phyloP scores from a whole-genome alignment of 2,888 invertebrate species.

The Aleiodes testaceus region DNA sequence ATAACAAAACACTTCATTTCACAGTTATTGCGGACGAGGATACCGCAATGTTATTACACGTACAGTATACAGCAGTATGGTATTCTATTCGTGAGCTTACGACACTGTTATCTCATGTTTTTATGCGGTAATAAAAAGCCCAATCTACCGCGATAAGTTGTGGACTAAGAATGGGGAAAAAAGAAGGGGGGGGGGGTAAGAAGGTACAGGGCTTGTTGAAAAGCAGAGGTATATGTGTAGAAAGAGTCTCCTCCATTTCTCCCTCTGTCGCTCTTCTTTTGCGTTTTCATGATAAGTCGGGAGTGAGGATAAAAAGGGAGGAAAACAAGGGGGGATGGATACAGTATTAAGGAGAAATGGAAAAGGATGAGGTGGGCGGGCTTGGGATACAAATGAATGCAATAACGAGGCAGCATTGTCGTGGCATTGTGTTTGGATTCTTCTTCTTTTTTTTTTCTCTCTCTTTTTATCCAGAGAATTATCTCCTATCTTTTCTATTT shows the following conservation, averaged over 20 bases:
- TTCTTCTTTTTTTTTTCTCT: slow-evolving; percentile 33
- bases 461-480: slow-evolving; percentile 54
- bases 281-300: too few species aligned
- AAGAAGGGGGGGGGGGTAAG: slow-evolving; percentile 8
- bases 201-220: slow-evolving; percentile 30
- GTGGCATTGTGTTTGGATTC: slow-evolving; percentile 43
- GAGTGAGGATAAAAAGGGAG: too few species aligned
- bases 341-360: slow-evolving; percentile 41
- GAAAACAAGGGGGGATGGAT: too few species aligned
- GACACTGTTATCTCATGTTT: slow-evolving; percentile 48
- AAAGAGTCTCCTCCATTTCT: too few species aligned
- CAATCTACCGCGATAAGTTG: slow-evolving; percentile 44
- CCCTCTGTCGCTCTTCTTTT: too few species aligned
- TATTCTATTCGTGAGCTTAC: slow-evolving; percentile 39
- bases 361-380: slow-evolving; percentile 41
- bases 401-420: slow-evolving; percentile 59
- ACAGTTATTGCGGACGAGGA: slow-evolving; percentile 1
- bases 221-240: not conserved
- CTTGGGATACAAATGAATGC: slow-evolving; percentile 53
- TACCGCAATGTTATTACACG: too few species aligned
- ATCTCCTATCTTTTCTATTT: slow-evolving; percentile 49
- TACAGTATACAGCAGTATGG: slow-evolving; percentile 23
- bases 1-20: slow-evolving; percentile 39
- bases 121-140: slow-evolving; percentile 46
- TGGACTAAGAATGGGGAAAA: slow-evolving; percentile 6